A percentile compares a stretch with the other conserved stretches of the same genome.
Conservation (phyloP, 2,113 vertebrate genomes). For the Otolemur garnettii region DNA sequence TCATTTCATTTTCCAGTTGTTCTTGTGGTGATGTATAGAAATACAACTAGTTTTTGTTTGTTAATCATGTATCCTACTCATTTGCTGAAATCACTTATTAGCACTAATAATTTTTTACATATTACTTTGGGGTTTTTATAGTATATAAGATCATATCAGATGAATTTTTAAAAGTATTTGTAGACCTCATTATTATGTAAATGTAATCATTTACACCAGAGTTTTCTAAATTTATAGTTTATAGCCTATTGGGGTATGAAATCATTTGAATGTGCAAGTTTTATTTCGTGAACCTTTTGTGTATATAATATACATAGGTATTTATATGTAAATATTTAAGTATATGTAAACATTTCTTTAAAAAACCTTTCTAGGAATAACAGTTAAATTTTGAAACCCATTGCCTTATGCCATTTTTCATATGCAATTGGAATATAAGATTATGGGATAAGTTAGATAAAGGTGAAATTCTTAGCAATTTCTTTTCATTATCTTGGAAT, state of each 20-base stretch:
- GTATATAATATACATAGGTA: background rate
- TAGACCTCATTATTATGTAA: background rate
- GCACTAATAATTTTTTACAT: background rate
- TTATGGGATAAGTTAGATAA: background rate
- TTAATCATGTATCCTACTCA: background rate
- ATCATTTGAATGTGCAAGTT: background rate
- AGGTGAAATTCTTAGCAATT: background rate
- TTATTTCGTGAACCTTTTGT: background rate
- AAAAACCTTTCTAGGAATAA: background rate
- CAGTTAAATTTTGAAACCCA: background rate
- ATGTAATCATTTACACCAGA: background rate
- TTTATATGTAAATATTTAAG: background rate
- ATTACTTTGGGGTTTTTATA: background rate
- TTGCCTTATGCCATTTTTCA: constrained; percentile 3
- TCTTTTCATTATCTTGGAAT: background rate
- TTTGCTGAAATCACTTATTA: constrained; percentile 25
- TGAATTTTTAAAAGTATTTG: background rate
- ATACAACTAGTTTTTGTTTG: background rate
- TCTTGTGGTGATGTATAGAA: background rate
- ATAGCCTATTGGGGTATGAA: background rate
- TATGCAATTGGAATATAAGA: background rate
- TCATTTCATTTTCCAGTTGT: background rate
- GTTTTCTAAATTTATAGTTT: background rate
- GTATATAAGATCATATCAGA: background rate
- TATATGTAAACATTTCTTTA: background rate